Evolutionary conservation across 2,888 invertebrate genomes (phyloP).

Genomic region (Steinernema scapterisci): DNA sequence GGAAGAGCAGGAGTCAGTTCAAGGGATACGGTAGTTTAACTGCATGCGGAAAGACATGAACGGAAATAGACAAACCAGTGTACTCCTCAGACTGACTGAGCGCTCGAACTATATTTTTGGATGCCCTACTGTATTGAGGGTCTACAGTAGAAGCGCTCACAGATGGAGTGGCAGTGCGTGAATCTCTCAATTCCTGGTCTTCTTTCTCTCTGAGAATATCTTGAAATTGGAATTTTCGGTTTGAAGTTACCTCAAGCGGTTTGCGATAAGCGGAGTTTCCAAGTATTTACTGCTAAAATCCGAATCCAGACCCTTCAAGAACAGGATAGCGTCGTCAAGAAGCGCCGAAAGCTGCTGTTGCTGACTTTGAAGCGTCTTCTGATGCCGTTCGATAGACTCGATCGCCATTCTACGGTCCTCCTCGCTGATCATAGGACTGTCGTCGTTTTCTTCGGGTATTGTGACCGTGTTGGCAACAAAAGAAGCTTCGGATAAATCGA

Average conservation of each 20-base stretch:
- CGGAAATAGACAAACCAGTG: conserved; percentile 11
- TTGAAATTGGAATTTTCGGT: background rate
- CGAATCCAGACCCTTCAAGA: conserved; percentile 44
- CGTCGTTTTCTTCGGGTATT: background rate
- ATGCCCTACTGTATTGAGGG: background rate
- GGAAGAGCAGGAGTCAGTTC: no score
- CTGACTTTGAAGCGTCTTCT: conserved; percentile 53
- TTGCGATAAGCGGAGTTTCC: conserved; percentile 20
- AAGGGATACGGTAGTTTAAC: no score
- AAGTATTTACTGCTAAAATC: conserved; percentile 30
- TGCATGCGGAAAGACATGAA: background rate
- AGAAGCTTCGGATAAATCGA: background rate
- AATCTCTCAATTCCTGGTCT: conserved; percentile 20
- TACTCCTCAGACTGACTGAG: background rate
- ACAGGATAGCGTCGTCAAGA: conserved; percentile 53
- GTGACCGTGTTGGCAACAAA: background rate
- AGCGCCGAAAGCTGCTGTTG: conserved; percentile 55
- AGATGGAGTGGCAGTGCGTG: background rate
- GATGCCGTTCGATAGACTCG: conserved; percentile 53
- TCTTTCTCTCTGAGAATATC: conserved; percentile 20
- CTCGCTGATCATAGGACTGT: conserved; percentile 13
- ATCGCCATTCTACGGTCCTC: conserved; percentile 29
- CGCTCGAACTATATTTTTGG: background rate
- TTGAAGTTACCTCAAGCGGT: background rate
- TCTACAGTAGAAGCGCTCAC: no score